Base-by-base conservation (phyloP, 2,113 vertebrate species). In the Ameiurus melas region DNA sequence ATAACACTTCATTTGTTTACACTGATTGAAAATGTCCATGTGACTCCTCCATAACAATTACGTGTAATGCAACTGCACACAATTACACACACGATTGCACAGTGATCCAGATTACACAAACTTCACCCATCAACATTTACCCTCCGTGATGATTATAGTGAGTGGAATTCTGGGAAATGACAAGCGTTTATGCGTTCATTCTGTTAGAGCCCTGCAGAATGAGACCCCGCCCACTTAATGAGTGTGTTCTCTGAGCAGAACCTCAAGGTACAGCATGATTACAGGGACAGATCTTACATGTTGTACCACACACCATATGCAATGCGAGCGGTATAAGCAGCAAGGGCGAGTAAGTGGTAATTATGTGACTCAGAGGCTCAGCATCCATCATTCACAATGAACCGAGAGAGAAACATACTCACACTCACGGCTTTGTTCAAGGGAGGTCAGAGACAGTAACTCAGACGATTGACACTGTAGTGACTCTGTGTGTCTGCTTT, bases 301-400 rank as follows among this genome's bases (percentile, higher is more conserved):
- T 60, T 60, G 19, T 39, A 60, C 80, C 57, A 60, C 30, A 60
- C 10, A 5, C 78, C 20, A 12, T 9, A 13, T 30, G 17, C 80
- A 25, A 12, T 25, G 57, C 36, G 20, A 39, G 33, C 1, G 9
- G 3, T 27, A 60, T 62, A 20, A 82, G 53, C 79, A 58, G 53
- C 55, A 25, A 80, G 55, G 13, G 30, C 55, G 20, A 25, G 55
- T 7, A 19, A 62, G 13, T 14, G 1, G 57, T 83, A 83, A 83
- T 83, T 83, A 83, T 43, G 58, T 83, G 80, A 83, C 80, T 83
- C 80, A 62, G 57, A 62, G 33, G 22, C 20, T 83, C 33, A 83
- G 22, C 57, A 14, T 62, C 17, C 33, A 39, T 83, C 80, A 3
- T 39, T 27, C 5, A 14, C 58, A 39, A 36, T 39, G 13, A 80